Conservation (phyloP, 2,888 invertebrate genomes). For the Caradrina kadenii region DNA sequence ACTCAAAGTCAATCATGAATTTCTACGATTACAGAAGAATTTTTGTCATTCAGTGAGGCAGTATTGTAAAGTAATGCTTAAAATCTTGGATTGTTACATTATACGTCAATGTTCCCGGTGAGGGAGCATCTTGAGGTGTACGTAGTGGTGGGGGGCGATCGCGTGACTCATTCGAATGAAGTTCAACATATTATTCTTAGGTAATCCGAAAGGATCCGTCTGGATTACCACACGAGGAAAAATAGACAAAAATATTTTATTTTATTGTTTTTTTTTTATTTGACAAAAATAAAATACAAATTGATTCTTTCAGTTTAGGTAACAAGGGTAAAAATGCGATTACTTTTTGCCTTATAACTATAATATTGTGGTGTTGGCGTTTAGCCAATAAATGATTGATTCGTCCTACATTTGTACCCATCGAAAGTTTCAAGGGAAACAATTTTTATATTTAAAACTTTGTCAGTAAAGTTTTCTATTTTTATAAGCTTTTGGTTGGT, state of each 20-base stretch:
- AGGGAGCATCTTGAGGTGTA: no score
- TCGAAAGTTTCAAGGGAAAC: conserved; percentile 22
- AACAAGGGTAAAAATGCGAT: not conserved
- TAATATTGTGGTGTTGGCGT: conserved; percentile 40
- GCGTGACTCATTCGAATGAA: no score
- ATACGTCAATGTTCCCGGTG: no score
- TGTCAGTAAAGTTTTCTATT: conserved; percentile 1
- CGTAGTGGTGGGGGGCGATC: no score
- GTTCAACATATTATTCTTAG: no score
- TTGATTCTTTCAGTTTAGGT: not conserved
- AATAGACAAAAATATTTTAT: no score
- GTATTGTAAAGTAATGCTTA: no score
- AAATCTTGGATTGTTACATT: no score
- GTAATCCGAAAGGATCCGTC: not conserved
- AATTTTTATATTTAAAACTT: conserved; percentile 2
- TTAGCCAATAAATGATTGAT: conserved; percentile 51
- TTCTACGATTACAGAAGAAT: no score
- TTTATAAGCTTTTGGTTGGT: not conserved
- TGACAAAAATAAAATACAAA: not conserved
- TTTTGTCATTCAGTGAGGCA: no score
- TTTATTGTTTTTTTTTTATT: no score
- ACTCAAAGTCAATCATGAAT: no score
- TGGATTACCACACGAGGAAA: not conserved
- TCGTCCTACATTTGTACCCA: conserved; percentile 16
- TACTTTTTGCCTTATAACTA: conserved; percentile 17